Conservation (phyloP, 1,140 invertebrate species). For the Brachionus koreanus region DNA sequence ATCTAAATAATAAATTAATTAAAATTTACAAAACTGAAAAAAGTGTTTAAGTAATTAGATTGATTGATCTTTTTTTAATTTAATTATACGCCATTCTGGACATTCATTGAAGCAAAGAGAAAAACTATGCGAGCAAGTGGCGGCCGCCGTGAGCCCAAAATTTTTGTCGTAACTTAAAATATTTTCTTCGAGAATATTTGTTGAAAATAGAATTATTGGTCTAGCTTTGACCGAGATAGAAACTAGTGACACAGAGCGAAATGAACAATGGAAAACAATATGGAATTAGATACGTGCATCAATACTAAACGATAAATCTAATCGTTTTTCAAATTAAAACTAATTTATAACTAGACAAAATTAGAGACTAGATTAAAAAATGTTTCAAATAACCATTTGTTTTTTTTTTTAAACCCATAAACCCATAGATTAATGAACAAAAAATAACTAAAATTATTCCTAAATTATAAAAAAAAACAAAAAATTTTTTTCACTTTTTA, state of each 20-base stretch:
- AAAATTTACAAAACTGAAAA: neutral
- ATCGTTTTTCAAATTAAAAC: neutral
- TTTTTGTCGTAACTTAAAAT: neutral
- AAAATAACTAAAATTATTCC: neutral
- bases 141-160: neutral
- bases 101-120: slow-evolving; percentile 18
- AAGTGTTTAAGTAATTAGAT: slow-evolving; percentile 18
- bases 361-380: neutral
- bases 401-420: neutral
- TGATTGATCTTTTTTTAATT: slow-evolving; percentile 44
- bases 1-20: neutral
- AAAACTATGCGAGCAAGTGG: neutral
- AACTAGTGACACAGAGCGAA: neutral
- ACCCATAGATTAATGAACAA: neutral
- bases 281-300: slow-evolving; percentile 9
- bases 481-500: no score
- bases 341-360: neutral
- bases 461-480: no score
- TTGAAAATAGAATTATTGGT: neutral
- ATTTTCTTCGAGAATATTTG: neutral
- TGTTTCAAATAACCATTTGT: neutral
- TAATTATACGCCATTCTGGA: slow-evolving; percentile 21
- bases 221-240: neutral
- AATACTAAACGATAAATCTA: neutral
- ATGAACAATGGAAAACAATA: neutral